phyloP scores from a whole-genome alignment of 2,113 vertebrate species.

The Panthera tigris region DNA sequence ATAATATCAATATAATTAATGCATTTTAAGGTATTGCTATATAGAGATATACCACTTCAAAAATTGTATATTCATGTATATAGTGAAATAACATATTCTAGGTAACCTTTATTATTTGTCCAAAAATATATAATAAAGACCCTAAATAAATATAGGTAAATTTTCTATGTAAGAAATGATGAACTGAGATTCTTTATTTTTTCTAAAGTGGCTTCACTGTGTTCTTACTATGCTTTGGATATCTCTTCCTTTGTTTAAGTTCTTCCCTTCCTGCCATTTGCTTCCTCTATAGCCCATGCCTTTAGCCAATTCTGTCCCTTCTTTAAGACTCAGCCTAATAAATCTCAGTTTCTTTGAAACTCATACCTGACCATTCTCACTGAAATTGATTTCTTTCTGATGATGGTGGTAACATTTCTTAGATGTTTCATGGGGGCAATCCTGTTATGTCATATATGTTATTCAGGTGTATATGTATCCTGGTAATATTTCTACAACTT shows the following conservation, averaged over 20 bases:
- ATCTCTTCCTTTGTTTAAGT: neutral
- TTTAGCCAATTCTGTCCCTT: neutral
- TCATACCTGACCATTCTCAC: neutral
- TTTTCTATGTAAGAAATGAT: conserved; percentile 3
- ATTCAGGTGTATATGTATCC: neutral
- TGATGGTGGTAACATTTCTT: neutral
- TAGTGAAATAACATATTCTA: neutral
- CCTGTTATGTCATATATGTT: neutral
- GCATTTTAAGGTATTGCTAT: neutral
- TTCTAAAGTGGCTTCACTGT: neutral
- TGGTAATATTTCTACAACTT: neutral
- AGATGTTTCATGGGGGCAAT: neutral
- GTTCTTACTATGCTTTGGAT: neutral
- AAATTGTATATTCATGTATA: neutral
- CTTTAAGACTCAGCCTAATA: neutral
- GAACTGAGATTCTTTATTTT: neutral
- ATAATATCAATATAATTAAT: neutral
- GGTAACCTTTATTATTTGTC: conserved; percentile 13
- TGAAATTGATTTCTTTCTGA: conserved; percentile 14
- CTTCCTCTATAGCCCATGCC: neutral
- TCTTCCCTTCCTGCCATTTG: neutral
- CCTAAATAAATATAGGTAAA: neutral
- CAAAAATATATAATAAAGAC: conserved; percentile 13
- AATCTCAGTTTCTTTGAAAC: neutral
- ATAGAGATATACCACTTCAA: neutral